Evolutionary conservation across 2,113 vertebrate genomes (phyloP), one percentile per base, ranked within the genome.

Genomic region (Electrona antarctica): DNA sequence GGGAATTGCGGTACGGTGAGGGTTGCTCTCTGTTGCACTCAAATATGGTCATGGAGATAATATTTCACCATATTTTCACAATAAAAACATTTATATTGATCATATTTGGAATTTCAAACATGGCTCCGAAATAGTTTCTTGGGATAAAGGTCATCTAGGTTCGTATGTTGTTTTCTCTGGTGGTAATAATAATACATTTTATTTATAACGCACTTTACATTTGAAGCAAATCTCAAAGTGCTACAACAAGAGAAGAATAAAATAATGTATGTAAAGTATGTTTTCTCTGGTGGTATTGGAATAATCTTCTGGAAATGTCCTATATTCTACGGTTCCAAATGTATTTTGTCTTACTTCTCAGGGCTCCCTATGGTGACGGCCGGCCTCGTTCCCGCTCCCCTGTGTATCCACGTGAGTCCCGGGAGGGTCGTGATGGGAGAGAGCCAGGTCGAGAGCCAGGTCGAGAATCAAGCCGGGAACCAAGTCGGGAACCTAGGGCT

Each of bases 341-440:
- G 21, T 21, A 21, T 21, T 21, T 21, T 21, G 21, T 6, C 14
- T 21, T 56, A 47, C 64, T 76, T 71, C 77, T 51, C 75, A 94
- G 93, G 86, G 79, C 75, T 15, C 60, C 71, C 0, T 92, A 90
- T 1, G n/a, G 82, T 61, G 93, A 93, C 0, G 59, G 82, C 4
- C 89, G 91, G 0, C 84, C 88, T 11, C 93, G 93, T 7, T 94
- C 93, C 47, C 92, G 93, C 14, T 94, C 93, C 4, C 93, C 93
- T 0, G 0, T 87, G 51, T 95, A 95, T 0, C 88, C 90, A 0
- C 94, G 95, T 55, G 88, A 89, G 1, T 93, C 91, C 1, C 85
- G 96, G 86, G 95, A 97, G 4, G 69, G 93, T 52, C 94, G 95
- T 4, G 95, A 97, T 0, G 14, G 79, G 64, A 86, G 94, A 84